Percentiles rank a stretch among this genome's conserved stretches.
These are phyloP conservation scores for Perizoma affinitatum DNA, from an alignment of 2,888 invertebrate genomes.

Conservation along the genomic window DNA sequence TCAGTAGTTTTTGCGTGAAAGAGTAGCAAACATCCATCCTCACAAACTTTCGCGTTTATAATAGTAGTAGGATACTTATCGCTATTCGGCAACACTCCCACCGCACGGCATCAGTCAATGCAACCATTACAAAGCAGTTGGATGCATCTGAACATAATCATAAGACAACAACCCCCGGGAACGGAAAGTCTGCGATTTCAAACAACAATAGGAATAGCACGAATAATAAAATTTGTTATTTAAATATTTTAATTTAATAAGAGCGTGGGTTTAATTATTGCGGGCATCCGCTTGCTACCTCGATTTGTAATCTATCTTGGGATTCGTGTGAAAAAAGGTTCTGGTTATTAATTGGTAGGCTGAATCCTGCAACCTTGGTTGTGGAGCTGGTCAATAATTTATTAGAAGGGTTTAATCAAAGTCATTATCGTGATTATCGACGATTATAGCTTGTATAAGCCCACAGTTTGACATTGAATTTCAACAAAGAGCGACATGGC, in stretches of 20 bases:
- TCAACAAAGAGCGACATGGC: no score
- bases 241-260: constrained; percentile 34
- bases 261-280: constrained; percentile 32
- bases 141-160: constrained; percentile 65
- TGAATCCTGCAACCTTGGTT: neutral
- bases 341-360: neutral
- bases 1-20: no score
- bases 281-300: constrained; percentile 23
- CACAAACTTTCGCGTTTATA: no score
- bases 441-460: no score
- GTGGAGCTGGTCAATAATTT: no score
- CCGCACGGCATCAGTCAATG: constrained; percentile 54
- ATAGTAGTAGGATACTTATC: no score
- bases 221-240: constrained; percentile 39
- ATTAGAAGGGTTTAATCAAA: no score
- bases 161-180: constrained; percentile 52
- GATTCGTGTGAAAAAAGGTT: constrained; percentile 13
- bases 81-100: constrained; percentile 33
- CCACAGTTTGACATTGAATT: no score
- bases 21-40: no score
- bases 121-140: constrained; percentile 66
- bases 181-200: constrained; percentile 31
- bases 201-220: constrained; percentile 35
- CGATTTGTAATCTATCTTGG: constrained; percentile 26
- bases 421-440: no score